Evolutionary conservation across 2,888 invertebrate species (phyloP).

Genomic region (Pollenia angustigena): DNA sequence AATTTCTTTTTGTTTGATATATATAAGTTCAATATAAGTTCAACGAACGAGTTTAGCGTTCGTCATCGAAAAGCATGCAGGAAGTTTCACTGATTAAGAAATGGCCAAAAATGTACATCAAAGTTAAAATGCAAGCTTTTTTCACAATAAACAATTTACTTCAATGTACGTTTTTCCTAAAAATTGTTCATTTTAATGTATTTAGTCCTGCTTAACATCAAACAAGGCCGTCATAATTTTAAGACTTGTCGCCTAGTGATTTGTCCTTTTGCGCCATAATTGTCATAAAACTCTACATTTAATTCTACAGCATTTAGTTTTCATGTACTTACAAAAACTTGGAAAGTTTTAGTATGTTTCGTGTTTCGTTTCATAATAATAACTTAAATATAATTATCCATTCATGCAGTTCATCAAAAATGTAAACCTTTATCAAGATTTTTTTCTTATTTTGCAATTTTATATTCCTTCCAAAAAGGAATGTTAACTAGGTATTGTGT

Average conservation of each 20-base stretch:
- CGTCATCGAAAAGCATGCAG: too few relatives aligned
- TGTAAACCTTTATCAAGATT: constrained; percentile 51
- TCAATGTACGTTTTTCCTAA: neutral
- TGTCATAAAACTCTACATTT: constrained; percentile 65
- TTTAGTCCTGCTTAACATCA: constrained; percentile 15
- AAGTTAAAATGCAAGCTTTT: too few relatives aligned
- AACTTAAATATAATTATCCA: constrained; percentile 65
- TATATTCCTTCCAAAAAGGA: constrained; percentile 39
- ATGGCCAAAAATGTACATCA: too few relatives aligned
- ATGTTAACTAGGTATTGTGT: constrained; percentile 56
- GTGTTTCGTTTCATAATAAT: constrained; percentile 71
- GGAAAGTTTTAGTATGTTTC: constrained; percentile 57
- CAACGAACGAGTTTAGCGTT: too few relatives aligned
- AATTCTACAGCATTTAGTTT: neutral
- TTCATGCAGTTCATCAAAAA: constrained; percentile 61
- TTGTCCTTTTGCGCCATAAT: constrained; percentile 23
- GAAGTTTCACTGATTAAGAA: too few relatives aligned
- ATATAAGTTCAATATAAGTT: too few relatives aligned
- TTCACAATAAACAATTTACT: too few relatives aligned
- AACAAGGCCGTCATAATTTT: constrained; percentile 64
- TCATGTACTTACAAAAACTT: neutral
- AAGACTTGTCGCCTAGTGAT: constrained; percentile 6
- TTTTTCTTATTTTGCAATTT: neutral
- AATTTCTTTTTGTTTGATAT: too few relatives aligned
- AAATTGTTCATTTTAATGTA: constrained; percentile 16